phyloP scores from a whole-genome alignment of 2,797 vertebrate species.

The Notolepis coatsorum region DNA sequence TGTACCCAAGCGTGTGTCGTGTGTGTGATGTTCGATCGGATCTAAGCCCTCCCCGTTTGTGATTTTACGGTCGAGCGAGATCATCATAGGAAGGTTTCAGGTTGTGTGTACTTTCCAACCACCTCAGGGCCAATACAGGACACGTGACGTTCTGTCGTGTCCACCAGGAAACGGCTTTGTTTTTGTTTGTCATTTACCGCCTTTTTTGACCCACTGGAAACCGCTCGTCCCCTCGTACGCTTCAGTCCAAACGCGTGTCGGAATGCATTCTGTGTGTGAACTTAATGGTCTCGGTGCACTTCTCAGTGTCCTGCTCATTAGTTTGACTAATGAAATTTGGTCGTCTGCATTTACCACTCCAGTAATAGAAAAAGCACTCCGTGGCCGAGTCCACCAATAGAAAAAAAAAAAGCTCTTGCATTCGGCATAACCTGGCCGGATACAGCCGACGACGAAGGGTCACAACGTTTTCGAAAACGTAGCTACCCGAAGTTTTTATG shows the following conservation, averaged over 20 bases:
- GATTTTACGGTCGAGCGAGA: not conserved
- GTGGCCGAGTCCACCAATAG: conserved; percentile 13
- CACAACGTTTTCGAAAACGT: not conserved
- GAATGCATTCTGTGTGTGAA: conserved; percentile 16
- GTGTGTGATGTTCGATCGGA: conserved; percentile 3
- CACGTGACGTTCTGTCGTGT: conserved; percentile 24
- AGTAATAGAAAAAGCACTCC: conserved; percentile 55
- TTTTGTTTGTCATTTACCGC: not conserved
- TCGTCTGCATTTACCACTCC: conserved; percentile 54
- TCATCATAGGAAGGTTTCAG: conserved; percentile 11
- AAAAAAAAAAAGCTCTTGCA: not conserved
- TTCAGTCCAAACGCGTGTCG: not conserved
- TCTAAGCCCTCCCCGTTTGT: conserved; percentile 4
- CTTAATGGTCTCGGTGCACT: conserved; percentile 11
- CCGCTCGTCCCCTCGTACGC: not conserved
- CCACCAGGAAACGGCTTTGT: conserved; percentile 6
- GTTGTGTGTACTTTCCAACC: conserved; percentile 36
- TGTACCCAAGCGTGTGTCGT: not conserved
- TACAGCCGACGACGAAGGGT: not conserved
- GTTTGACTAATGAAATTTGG: conserved; percentile 16
- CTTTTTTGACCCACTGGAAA: conserved; percentile 10
- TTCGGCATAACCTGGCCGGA: too few species aligned
- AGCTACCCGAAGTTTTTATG: not conserved
- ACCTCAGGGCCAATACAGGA: conserved; percentile 60
- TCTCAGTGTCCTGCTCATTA: not conserved